Evolutionary conservation across 1,140 invertebrate species (phyloP).

Genomic region (Pogonomyrmex barbatus): DNA sequence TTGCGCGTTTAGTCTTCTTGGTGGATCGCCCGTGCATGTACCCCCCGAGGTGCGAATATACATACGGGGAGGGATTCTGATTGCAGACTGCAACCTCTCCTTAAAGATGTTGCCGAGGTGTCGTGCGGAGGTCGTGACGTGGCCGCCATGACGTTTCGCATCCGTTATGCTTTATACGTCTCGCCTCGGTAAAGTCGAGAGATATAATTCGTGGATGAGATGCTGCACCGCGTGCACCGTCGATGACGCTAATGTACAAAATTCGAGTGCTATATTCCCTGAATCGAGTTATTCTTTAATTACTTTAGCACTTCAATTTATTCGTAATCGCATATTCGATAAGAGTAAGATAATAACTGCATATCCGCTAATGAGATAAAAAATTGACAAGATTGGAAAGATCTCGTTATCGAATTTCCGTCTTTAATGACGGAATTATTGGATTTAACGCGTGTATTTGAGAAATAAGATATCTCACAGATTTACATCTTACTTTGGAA

Average conservation of each 20-base stretch:
- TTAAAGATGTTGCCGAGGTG: slow-evolving; percentile 14
- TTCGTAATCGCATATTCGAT: no score
- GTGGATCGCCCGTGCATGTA: background rate
- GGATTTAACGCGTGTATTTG: background rate
- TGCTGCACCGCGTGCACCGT: background rate
- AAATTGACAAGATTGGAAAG: background rate
- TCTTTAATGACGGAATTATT: background rate
- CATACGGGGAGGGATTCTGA: slow-evolving; percentile 51
- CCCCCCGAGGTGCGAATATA: slow-evolving; percentile 47
- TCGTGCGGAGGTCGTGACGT: slow-evolving; percentile 36
- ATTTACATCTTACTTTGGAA: background rate
- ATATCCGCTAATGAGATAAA: background rate
- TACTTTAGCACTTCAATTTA: background rate
- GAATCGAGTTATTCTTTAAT: background rate
- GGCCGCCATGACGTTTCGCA: background rate
- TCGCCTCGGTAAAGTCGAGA: background rate
- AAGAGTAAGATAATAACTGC: background rate
- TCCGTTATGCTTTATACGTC: background rate
- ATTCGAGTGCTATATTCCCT: background rate
- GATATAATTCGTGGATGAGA: background rate
- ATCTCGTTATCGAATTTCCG: background rate
- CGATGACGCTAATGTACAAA: background rate
- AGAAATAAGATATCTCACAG: background rate
- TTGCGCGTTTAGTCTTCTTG: background rate
- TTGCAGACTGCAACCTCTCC: background rate